Conservation (phyloP, 2,888 invertebrate genomes). For the Xestia c-nigrum region DNA sequence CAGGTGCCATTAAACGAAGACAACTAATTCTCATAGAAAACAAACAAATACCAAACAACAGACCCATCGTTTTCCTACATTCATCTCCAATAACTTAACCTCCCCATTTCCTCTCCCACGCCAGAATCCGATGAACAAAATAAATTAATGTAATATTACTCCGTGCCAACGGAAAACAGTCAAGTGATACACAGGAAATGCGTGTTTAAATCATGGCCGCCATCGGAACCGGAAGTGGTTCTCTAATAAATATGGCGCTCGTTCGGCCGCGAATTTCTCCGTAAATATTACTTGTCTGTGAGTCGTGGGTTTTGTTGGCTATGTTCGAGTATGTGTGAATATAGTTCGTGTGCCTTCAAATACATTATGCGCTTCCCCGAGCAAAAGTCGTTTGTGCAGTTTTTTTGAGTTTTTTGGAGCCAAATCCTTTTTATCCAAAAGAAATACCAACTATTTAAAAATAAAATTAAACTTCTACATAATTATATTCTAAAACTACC, state of each 20-base stretch:
- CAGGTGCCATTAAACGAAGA: too few species aligned
- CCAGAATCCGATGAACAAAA: conserved; percentile 52
- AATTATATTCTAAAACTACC: too few species aligned
- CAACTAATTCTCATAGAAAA: neutral
- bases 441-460: too few species aligned
- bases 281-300: conserved; percentile 71
- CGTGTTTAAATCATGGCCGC: conserved; percentile 82
- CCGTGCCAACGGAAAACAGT: conserved; percentile 69
- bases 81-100: conserved; percentile 41
- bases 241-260: conserved; percentile 84
- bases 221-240: conserved; percentile 75
- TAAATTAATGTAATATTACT: conserved; percentile 74
- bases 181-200: conserved; percentile 80
- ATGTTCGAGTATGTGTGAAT: neutral
- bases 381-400: too few species aligned
- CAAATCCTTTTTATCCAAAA: too few species aligned
- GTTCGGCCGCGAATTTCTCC: conserved; percentile 68
- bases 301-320: conserved; percentile 43
- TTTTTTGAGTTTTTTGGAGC: too few species aligned
- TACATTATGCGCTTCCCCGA: neutral
- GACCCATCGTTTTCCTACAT: conserved; percentile 14
- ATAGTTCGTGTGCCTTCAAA: neutral
- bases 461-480: too few species aligned
- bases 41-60: neutral
- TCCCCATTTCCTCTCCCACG: conserved; percentile 32